Evolutionary conservation across 1,140 invertebrate genomes (phyloP).

Genomic region (Orussus abietinus): DNA sequence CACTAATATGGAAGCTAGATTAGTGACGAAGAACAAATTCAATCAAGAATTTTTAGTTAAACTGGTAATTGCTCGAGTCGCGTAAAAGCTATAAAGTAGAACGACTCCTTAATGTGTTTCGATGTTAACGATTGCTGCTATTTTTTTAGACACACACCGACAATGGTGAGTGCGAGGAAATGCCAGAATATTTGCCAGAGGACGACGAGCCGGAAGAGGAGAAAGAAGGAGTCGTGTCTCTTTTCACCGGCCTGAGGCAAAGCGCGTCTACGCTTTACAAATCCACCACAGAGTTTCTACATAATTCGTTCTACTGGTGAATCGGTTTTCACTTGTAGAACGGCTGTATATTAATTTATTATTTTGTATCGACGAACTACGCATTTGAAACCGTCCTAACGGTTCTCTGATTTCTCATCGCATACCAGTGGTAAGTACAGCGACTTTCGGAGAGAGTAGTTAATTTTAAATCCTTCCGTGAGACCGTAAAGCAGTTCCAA

Average conservation of each 20-base stretch:
- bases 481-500: no score
- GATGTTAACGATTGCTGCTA: constrained; percentile 7
- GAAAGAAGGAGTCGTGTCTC: constrained; percentile 49
- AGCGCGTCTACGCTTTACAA: constrained; percentile 51
- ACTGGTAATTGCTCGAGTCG: no score
- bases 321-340: constrained; percentile 10
- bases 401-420: no score
- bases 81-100: no score
- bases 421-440: no score
- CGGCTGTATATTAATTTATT: no score
- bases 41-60: constrained; percentile 53
- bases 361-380: no score
- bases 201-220: constrained; percentile 46
- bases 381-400: no score
- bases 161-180: constrained; percentile 38
- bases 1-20: constrained; percentile 46
- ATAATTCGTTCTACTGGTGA: constrained; percentile 54
- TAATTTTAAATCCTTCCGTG: no score
- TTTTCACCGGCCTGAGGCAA: constrained; percentile 48
- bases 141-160: constrained; percentile 36
- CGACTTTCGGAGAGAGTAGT: no score
- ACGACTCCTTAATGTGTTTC: neutral
- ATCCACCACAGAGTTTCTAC: constrained; percentile 48
- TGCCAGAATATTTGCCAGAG: constrained; percentile 51
- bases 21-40: constrained; percentile 51